phyloP scores from a whole-genome alignment of 2,888 invertebrate species.

The Dicycla oo region DNA sequence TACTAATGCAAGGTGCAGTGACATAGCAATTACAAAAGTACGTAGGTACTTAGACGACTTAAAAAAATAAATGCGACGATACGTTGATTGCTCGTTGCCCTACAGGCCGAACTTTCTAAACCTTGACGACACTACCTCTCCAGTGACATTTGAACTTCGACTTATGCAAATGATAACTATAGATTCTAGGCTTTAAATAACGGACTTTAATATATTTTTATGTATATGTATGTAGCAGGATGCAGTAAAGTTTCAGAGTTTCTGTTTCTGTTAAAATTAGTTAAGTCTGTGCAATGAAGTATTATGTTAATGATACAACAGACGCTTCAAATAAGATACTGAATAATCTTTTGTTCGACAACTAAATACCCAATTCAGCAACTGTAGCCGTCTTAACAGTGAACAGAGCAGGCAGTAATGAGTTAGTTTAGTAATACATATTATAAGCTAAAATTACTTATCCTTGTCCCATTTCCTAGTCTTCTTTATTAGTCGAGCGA shows the following conservation, averaged over 20 bases:
- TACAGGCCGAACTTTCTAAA: constrained; percentile 41
- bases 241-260: constrained; percentile 20
- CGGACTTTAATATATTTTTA: constrained; percentile 19
- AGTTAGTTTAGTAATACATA: constrained; percentile 73
- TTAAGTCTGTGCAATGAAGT: constrained; percentile 32
- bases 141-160: constrained; percentile 37
- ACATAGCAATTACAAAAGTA: constrained; percentile 7
- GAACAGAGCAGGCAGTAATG: constrained; percentile 71
- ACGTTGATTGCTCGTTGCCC: constrained; percentile 8
- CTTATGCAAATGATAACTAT: constrained; percentile 33
- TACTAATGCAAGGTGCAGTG: constrained; percentile 3
- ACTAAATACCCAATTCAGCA: constrained; percentile 62
- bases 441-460: constrained; percentile 73
- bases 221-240: constrained; percentile 34
- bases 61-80: constrained; percentile 22
- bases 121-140: constrained; percentile 17
- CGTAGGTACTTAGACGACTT: neutral
- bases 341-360: constrained; percentile 78
- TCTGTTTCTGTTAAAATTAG: constrained; percentile 31
- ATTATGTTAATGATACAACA: constrained; percentile 74
- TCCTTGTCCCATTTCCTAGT: constrained; percentile 72
- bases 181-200: constrained; percentile 31
- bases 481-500: constrained; percentile 19
- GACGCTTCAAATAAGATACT: constrained; percentile 75
- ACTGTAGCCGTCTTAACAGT: constrained; percentile 36